Conservation (phyloP, 2,888 invertebrate genomes). For the Ferrisia virgata region DNA sequence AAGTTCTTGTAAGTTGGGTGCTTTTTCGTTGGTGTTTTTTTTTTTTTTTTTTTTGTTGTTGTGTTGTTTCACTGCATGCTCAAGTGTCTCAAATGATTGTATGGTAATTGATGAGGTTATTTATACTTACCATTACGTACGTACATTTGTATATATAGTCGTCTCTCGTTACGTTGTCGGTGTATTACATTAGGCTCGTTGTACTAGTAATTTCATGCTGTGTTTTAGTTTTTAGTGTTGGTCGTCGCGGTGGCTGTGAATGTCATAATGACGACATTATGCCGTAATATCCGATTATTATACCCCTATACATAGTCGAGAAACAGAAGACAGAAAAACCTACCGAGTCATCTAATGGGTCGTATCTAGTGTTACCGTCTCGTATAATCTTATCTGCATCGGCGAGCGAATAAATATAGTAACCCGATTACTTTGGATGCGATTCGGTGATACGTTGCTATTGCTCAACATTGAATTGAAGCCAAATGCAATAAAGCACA, state of each 20-base stretch:
- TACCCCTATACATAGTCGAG: too few species aligned
- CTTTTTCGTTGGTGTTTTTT: neutral
- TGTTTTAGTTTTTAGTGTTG: neutral
- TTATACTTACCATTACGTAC: neutral
- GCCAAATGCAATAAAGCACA: neutral
- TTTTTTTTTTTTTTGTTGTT: neutral
- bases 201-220: neutral
- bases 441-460: neutral
- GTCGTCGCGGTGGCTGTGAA: neutral
- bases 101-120: neutral
- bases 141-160: too few species aligned
- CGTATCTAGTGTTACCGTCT: too few species aligned
- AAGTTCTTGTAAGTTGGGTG: too few species aligned
- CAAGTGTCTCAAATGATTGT: neutral
- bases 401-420: too few species aligned
- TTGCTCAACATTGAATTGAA: neutral
- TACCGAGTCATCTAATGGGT: too few species aligned
- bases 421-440: neutral
- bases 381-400: neutral
- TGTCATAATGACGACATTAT: too few species aligned
- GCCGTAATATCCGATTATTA: neutral
- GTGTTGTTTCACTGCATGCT: neutral
- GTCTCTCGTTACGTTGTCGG: neutral
- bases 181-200: too few species aligned
- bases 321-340: too few species aligned